Evolutionary conservation across 2,113 vertebrate genomes (phyloP), one percentile per base, ranked within the genome.

Genomic region (Sterrhoptilus dennistouni): DNA sequence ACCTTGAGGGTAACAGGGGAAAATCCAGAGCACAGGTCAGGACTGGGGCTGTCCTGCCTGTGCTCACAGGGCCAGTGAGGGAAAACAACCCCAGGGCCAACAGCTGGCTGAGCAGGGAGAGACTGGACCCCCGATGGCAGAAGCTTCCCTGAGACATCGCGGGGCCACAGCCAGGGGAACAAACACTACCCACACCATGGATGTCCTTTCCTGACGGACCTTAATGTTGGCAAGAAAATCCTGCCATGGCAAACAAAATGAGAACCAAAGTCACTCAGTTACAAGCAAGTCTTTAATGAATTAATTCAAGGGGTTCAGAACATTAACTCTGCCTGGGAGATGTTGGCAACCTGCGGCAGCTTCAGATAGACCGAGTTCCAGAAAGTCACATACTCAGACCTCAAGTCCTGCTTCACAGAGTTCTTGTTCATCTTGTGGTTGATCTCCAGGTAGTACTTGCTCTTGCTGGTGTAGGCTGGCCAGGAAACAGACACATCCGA

Each of bases 391-490:
- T 19, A 61, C 11, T 9, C 16, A 2, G 81, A 54, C 11, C 81
- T 64, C 69, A 84, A 38, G 56, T 97, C 91, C 90, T 98, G 94
- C 66, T 97, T 96, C 81, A 99, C 91, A 0, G 98, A 98, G 8
- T 59, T 6, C 4, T 54, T 10, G 33, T 93, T 77, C 12, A 98
- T 98, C 0, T 97, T 50, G 33, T 94, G 80, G 80, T 98, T 96
- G 97, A 99, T 99, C 1, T 99, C 98, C 93, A 99, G 88, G 95
- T 98, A 99, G 71, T 96, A 74, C 20, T 89, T 75, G 1, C 16
- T 53, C 3, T 91, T 19, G 0, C 0, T 8, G 23, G 83, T 98
- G 88, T 99, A 99, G 54, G 59, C 49, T 1, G 98, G 97, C 99
- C 99, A 99, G 24, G 44, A 72, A 5, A 97, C 95, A 0, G 99